Conservation (phyloP, 2,797 vertebrate species). For the Paguma larvata region DNA sequence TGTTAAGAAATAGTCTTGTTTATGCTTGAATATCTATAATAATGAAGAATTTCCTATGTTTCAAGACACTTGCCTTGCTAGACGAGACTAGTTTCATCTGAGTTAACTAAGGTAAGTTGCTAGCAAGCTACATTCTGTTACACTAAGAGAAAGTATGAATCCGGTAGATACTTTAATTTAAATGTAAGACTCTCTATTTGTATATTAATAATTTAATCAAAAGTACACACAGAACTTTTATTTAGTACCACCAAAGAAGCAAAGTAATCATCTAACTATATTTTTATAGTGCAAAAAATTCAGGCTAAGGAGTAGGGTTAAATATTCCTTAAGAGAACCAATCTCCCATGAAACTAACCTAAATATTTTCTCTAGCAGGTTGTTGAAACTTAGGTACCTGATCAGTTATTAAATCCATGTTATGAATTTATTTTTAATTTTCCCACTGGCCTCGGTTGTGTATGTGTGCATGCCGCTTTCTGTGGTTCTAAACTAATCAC, state of each 20-base stretch:
- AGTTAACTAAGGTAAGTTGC: not conserved
- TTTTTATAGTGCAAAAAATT: not conserved
- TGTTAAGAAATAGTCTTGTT: not conserved
- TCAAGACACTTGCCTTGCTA: not conserved
- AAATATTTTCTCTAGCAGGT: not conserved
- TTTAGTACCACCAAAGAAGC: not conserved
- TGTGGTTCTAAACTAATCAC: not conserved
- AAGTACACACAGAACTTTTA: not conserved
- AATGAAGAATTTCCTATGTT: not conserved
- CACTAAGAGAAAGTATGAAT: not conserved
- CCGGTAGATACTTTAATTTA: not conserved
- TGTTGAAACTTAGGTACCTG: not conserved
- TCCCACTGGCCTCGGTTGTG: not conserved
- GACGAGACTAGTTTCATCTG: not conserved
- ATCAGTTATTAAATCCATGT: not conserved
- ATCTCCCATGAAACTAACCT: not conserved
- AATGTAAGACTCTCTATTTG: not conserved
- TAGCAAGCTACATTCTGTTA: not conserved
- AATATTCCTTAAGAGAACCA: not conserved
- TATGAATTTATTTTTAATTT: not conserved
- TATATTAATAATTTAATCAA: accelerated
- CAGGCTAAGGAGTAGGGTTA: not conserved
- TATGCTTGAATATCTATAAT: not conserved
- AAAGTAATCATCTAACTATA: not conserved
- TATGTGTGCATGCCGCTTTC: not conserved